Conservation (phyloP, 2,888 invertebrate species). For the Eilema sororculum region DNA sequence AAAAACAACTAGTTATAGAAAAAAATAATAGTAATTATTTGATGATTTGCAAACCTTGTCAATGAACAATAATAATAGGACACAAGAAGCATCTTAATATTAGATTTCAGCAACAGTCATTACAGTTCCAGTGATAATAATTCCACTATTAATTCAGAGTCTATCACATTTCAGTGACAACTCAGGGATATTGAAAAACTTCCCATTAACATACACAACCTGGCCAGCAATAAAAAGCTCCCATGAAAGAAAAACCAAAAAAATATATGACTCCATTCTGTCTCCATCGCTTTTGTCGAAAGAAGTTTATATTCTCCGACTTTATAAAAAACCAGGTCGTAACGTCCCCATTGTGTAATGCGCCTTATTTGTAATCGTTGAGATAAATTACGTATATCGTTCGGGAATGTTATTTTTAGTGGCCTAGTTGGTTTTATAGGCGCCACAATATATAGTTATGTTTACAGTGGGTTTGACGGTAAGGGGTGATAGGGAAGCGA, state of each 20-base stretch:
- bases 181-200: too few species aligned
- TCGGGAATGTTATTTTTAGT: conserved; percentile 32
- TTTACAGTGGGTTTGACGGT: conserved; percentile 24
- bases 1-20: too few species aligned
- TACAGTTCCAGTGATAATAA: not conserved
- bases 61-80: too few species aligned
- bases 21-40: too few species aligned
- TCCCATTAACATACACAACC: not conserved
- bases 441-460: conserved; percentile 33
- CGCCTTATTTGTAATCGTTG: conserved; percentile 34
- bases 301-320: not conserved
- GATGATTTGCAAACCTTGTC: too few species aligned
- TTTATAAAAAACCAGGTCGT: not conserved
- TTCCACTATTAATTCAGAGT: not conserved
- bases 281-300: not conserved
- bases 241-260: not conserved
- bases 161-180: too few species aligned
- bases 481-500: conserved; percentile 15
- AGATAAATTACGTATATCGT: conserved; percentile 36
- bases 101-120: not conserved
- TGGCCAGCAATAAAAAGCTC: not conserved
- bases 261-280: not conserved
- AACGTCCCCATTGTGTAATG: conserved; percentile 11
- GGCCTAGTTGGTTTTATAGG: conserved; percentile 32
- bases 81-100: not conserved